Evolutionary conservation across 2,888 invertebrate species (phyloP), one percentile per base, ranked within the genome.

Genomic region (Chouioia cunea): DNA sequence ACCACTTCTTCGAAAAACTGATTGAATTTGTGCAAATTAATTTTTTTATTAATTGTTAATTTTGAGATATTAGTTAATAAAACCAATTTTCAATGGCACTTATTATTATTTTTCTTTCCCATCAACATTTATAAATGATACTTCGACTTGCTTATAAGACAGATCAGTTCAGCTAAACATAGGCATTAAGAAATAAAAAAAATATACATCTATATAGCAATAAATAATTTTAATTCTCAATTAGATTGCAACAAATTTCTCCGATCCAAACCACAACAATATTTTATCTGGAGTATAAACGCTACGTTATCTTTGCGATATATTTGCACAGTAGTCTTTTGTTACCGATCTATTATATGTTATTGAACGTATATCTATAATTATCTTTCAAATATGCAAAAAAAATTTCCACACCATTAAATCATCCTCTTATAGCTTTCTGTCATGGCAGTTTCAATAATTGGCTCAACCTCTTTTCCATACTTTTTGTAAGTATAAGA

Each of bases 11-110:
- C 48, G 70, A 70, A 65, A 65, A 64, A 70, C 65, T 59, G 65
- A 57, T 64, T 59, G 60, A 60, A 65, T 56, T 65, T 66, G 62
- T 62, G 66, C 66, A 63, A 58, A 50, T 58, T 71, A 36, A 66
- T 65, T 71, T 71, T 63, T 65, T 66, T 71, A 71, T 63, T 71
- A 57, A 66, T 71, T 71, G 71, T 71, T 71, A 57, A 71, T 71
- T 66, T 71, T 70, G 43, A 65, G 63, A 71, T 62, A 62, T 71
- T 57, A 71, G 65, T 65, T 66, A 66, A 71, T 71, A 66, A 60
- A 66, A 66, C 64, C 57, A 66, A 62, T 71, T 71, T 71, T 66
- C 71, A 71, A 66, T 66, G 62, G 65, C 52, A 62, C 6, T 27
- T 4, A 43, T 57, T 3, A 3, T 36, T 57, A 18, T 16, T 50